These are phyloP conservation scores for Rhyacophila evoluta DNA, from an alignment of 2,888 invertebrate species.

Conservation along the genomic window DNA sequence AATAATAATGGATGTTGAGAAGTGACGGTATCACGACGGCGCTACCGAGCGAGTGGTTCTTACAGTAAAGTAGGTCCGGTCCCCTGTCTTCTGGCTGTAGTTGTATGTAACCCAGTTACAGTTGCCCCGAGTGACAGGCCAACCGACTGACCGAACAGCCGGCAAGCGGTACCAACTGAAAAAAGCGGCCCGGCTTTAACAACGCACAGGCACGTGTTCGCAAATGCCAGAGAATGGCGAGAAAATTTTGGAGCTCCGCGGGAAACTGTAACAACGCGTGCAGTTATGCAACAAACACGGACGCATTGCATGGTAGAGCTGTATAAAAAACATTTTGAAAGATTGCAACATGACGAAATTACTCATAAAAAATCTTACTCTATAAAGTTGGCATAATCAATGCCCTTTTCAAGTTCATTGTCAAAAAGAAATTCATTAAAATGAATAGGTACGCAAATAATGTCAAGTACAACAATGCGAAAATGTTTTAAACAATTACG, in stretches of 20 bases:
- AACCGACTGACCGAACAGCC: constrained; percentile 24
- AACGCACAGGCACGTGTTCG: constrained; percentile 11
- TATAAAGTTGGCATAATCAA: no score
- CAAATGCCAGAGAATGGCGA: constrained; percentile 5
- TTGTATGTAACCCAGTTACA: neutral
- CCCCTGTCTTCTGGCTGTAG: constrained; percentile 14
- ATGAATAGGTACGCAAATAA: no score
- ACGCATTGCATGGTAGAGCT: no score
- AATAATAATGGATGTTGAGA: constrained; percentile 18
- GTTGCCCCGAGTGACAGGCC: constrained; percentile 24
- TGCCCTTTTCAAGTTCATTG: no score
- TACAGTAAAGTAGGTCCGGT: constrained; percentile 6
- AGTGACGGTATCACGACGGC: neutral
- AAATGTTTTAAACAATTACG: no score
- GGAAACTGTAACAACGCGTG: neutral
- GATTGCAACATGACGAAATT: no score
- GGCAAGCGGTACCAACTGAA: constrained; percentile 11
- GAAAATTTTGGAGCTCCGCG: neutral
- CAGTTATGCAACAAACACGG: no score
- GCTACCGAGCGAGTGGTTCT: constrained; percentile 15
- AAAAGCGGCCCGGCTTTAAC: constrained; percentile 4
- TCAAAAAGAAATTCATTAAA: no score
- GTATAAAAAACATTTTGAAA: no score
- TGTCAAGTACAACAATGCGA: no score
- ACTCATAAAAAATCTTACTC: no score